phyloP scores from a whole-genome alignment of 2,888 invertebrate species.

The Limenitis camilla region DNA sequence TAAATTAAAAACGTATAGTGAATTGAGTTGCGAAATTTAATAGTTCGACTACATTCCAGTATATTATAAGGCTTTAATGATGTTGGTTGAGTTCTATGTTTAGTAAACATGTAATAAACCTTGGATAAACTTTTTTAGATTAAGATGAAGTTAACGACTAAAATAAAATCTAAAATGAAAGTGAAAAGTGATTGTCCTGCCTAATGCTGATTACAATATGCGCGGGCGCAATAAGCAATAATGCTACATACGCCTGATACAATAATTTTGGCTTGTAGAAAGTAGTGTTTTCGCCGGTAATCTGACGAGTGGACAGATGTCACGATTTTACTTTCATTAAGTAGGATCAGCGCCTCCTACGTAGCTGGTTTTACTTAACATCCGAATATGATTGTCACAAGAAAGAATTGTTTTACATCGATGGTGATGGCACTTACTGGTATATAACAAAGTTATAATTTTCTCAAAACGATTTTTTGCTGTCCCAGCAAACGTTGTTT shows the following conservation, averaged over 20 bases:
- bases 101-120: too few species aligned
- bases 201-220: slow-evolving; percentile 12
- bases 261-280: slow-evolving; percentile 43
- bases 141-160: neutral
- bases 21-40: too few species aligned
- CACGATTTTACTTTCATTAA: slow-evolving; percentile 50
- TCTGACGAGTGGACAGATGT: slow-evolving; percentile 40
- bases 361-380: neutral
- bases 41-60: too few species aligned
- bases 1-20: too few species aligned
- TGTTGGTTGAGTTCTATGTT: too few species aligned
- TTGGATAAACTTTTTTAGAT: neutral
- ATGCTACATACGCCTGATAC: slow-evolving; percentile 26
- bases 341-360: neutral
- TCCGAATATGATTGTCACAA: too few species aligned
- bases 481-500: too few species aligned
- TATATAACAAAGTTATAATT: too few species aligned
- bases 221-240: slow-evolving; percentile 16
- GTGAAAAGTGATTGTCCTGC: slow-evolving; percentile 11
- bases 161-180: slow-evolving; percentile 1
- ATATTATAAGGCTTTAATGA: too few species aligned
- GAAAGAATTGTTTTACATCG: too few species aligned
- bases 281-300: slow-evolving; percentile 41
- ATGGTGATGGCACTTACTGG: too few species aligned
- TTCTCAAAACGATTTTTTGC: too few species aligned